Base-by-base conservation (phyloP, 2,113 vertebrate genomes). In the Cochlearius cochlearius region DNA sequence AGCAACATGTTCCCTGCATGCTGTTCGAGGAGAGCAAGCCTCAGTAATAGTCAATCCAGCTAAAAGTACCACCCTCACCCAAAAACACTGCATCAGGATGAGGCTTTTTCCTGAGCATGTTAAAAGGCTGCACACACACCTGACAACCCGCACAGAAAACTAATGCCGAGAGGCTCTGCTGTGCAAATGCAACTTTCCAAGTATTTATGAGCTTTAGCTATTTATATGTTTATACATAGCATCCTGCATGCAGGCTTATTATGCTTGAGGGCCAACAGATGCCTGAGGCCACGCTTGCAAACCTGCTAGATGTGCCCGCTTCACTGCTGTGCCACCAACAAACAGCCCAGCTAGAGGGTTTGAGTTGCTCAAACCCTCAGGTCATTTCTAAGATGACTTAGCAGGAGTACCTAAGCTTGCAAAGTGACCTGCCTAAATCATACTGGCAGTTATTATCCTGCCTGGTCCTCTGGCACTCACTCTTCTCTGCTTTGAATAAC, bases 291-390 rank as follows among this genome's bases (percentile, higher is more conserved):
- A 78, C 1, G 2, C 26, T 39, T 62, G 45, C 50, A 66, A 62
- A 95, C 22, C 36, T 81, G 55, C 59, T 74, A 15, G 9, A 12
- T 29, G 36, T 22, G 21, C 47, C 39, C 0, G 49, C 50, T 79
- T 88, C 83, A 60, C 41, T 4, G 0, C 3, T 3, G 49, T 49
- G 67, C 25, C 56, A 72, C 52, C 0, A 0, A 34, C 38, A 66
- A 30, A 19, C 53, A 53, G 50, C 49, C 39, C 76, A 74, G 68
- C 25, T 20, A 20, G 34, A 63, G 32, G 26, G 49, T 50, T 50
- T 66, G 45, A 86, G 75, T n/a, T 66, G 23, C 38, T 67, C 47
- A 69, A 63, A 32, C 11, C 41, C 43, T 60, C 50, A 52, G 64
- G 72, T 84, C 16, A 20, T 77, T 84, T 83, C 68, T 76, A 38